phyloP scores from a whole-genome alignment of 2,888 invertebrate genomes.

The Odontothrips loti region DNA sequence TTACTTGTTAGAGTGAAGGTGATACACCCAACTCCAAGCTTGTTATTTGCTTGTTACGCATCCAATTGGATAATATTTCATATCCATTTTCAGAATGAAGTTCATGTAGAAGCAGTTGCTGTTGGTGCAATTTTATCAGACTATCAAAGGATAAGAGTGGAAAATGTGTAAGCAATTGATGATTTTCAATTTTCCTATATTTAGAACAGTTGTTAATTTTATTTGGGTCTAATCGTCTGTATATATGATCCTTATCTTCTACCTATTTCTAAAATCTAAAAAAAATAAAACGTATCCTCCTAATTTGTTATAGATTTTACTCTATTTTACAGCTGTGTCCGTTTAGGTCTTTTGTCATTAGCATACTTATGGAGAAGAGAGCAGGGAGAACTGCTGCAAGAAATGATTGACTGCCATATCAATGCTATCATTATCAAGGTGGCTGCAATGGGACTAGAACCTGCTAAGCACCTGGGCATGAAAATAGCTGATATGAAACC shows the following conservation, averaged over 20 bases:
- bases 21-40: conserved; percentile 38
- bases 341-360: conserved; percentile 82
- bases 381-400: conserved; percentile 87
- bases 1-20: conserved; percentile 74
- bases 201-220: conserved; percentile 26
- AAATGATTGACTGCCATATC: conserved; percentile 92
- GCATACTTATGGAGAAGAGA: conserved; percentile 96
- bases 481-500: conserved; percentile 79
- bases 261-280: not conserved
- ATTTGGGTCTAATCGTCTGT: conserved; percentile 29
- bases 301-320: not conserved
- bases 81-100: conserved; percentile 53
- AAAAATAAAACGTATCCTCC: conserved; percentile 29
- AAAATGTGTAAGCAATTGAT: conserved; percentile 81
- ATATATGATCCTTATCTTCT: not conserved
- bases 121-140: conserved; percentile 97
- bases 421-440: conserved; percentile 97
- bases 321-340: conserved; percentile 61
- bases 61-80: not conserved
- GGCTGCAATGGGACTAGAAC: conserved; percentile 87
- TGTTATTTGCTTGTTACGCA: not conserved
- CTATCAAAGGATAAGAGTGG: conserved; percentile 95
- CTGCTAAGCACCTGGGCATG: conserved; percentile 80
- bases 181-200: conserved; percentile 36
- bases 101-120: conserved; percentile 85